These are phyloP conservation scores for Teleopsis dalmanni DNA, from an alignment of 1,140 invertebrate species.

Conservation along the genomic window DNA sequence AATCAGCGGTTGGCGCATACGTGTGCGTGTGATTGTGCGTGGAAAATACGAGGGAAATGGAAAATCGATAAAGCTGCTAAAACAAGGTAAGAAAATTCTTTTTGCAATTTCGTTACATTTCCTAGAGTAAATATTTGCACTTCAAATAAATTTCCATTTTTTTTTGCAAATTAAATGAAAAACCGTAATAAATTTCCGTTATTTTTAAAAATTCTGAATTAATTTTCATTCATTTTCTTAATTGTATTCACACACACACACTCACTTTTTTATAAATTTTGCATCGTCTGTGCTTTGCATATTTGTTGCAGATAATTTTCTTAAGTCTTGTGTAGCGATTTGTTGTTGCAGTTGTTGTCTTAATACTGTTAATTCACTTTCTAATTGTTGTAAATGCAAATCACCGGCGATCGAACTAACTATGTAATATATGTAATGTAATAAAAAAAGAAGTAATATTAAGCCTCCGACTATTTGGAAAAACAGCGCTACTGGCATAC, in stretches of 20 bases:
- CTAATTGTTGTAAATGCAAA: slow-evolving; percentile 16
- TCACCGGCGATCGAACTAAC: slow-evolving; percentile 34
- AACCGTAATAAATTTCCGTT: too few species aligned
- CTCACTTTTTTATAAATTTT: slow-evolving; percentile 55
- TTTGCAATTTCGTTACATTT: neutral
- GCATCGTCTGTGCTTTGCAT: slow-evolving; percentile 55
- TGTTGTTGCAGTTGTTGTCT: slow-evolving; percentile 7
- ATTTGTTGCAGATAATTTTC: too few species aligned
- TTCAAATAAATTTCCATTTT: slow-evolving; percentile 4
- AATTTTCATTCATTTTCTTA: slow-evolving; percentile 6
- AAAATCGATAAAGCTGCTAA: slow-evolving; percentile 15
- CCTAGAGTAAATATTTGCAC: neutral
- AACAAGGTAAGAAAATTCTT: too few species aligned
- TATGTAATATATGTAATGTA: slow-evolving; percentile 44
- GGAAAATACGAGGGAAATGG: slow-evolving; percentile 11
- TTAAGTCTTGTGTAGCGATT: slow-evolving; percentile 9
- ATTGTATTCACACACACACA: slow-evolving; percentile 15
- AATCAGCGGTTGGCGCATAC: neutral
- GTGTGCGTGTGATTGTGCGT: slow-evolving; percentile 1
- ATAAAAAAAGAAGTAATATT: slow-evolving; percentile 36
- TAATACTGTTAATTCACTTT: slow-evolving; percentile 8
- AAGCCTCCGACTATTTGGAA: slow-evolving; percentile 38
- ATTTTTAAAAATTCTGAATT: slow-evolving; percentile 4
- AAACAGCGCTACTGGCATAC: slow-evolving; percentile 38
- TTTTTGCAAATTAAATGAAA: neutral